These are phyloP conservation scores for Sesamia inferens DNA, from an alignment of 2,888 invertebrate species.

Conservation along the genomic window DNA sequence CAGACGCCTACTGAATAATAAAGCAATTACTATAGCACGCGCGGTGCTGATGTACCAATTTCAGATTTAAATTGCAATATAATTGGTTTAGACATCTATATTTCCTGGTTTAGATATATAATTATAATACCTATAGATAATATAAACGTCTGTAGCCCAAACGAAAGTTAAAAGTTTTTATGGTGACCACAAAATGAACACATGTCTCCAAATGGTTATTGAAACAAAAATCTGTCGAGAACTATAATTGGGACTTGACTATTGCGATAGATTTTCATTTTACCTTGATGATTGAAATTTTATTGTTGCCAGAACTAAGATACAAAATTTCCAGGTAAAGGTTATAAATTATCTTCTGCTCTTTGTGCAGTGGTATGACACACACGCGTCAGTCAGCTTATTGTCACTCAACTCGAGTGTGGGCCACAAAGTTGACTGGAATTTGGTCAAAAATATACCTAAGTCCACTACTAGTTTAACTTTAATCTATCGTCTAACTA, in stretches of 20 bases:
- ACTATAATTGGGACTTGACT: slow-evolving; percentile 1
- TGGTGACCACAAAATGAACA: background rate
- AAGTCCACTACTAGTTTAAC: background rate
- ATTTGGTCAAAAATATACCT: background rate
- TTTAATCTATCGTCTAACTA: background rate
- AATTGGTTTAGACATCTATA: background rate
- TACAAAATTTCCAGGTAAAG: background rate
- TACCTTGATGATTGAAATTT: background rate
- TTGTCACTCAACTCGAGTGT: slow-evolving; percentile 26
- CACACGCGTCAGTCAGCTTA: slow-evolving; percentile 29
- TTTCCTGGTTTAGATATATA: background rate
- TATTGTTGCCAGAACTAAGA: slow-evolving; percentile 11
- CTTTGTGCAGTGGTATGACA: slow-evolving; percentile 6
- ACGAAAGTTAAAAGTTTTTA: background rate
- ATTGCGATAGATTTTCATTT: background rate
- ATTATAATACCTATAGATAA: background rate
- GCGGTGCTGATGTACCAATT: slow-evolving; percentile 18
- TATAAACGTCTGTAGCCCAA: background rate
- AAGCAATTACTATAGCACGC: slow-evolving; percentile 23
- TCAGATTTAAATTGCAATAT: slow-evolving; percentile 10
- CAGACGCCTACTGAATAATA: slow-evolving; percentile 33
- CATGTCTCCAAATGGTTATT: background rate
- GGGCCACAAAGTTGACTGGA: background rate
- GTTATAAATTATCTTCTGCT: slow-evolving; percentile 1
- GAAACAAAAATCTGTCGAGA: background rate